These are phyloP conservation scores for Pseudochirops corinnae DNA, from an alignment of 2,797 vertebrate species.

Conservation along the genomic window DNA sequence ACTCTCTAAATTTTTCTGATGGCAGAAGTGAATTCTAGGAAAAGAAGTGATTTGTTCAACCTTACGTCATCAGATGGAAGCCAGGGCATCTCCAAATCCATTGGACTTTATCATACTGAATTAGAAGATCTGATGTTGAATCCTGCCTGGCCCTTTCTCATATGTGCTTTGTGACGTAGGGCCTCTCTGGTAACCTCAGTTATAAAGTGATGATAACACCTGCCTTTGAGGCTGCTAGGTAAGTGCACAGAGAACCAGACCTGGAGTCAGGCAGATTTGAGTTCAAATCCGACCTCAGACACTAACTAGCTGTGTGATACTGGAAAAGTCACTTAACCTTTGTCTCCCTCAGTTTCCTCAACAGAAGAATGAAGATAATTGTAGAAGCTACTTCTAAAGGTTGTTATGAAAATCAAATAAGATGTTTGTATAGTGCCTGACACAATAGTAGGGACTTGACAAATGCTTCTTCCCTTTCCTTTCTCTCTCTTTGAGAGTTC, in stretches of 20 bases:
- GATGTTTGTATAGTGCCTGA: too few relatives aligned
- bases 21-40: constrained; percentile 7
- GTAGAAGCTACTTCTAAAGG: too few relatives aligned
- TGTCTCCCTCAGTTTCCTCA: too few relatives aligned
- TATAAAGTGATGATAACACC: neutral
- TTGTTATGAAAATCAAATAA: too few relatives aligned
- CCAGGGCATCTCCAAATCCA: neutral
- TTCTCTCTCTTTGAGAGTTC: neutral
- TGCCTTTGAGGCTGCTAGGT: neutral
- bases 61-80: neutral
- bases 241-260: too few relatives aligned
- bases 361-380: too few relatives aligned
- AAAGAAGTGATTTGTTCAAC: neutral
- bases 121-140: neutral
- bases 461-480: neutral
- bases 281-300: too few relatives aligned
- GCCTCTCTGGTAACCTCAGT: rapidly evolving
- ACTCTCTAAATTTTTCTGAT: neutral
- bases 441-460: too few relatives aligned
- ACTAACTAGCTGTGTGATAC: too few relatives aligned
- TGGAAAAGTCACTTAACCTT: too few relatives aligned
- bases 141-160: rapidly evolving
- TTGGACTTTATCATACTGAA: neutral
- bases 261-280: too few relatives aligned
- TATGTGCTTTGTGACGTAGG: neutral